Base-by-base conservation (phyloP, 2,797 vertebrate genomes). In the Tokudaia tokunoshimensis region DNA sequence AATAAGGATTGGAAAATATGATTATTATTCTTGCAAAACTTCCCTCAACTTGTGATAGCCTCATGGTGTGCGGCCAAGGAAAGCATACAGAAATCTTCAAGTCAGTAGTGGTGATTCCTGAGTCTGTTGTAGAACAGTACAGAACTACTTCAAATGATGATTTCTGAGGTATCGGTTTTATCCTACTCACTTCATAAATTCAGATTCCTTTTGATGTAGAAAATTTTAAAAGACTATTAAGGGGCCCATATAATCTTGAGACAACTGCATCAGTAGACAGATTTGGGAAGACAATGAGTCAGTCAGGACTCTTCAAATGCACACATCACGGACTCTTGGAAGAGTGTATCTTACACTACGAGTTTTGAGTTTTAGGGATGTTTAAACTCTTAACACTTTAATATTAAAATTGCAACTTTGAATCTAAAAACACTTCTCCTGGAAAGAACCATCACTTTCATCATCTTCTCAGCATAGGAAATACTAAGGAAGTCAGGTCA, bases 311-410 rank as follows among this genome's bases (percentile, higher is more conserved):
- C 55, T 92, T 85, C 7, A 29, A 63, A 89, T 24, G 41, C 17
- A 22, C 76, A 63, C 50, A 81, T 63, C 57, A 86, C 22, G 67
- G 17, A 26, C 50, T 94, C 85, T 91, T 57, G 44, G 15, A 82
- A 83, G 0, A 59, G 76, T 57, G 1, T 6, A 75, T 76, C 26
- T 92, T 6, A 24, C 55, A 20, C 41, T 52, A n/a, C 65, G 24
- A 26, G 52, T 67, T 94, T 78, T 82, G 47, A 44, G 63, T 93
- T 93, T 52, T 29, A 41, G 57, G 22, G 34, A 63, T 70, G 26
- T 97, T 95, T 90, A 90, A 96, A 94, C 70, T 80, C 26, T 34
- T 81, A 34, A 57, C 79, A 79, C 50, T 84, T 96, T 95, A 79
- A 47, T 78, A 63, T 79, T 81, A 72, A 85, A 84, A 93, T 94